These are phyloP conservation scores for Entomyzon cyanotis DNA, from an alignment of 2,113 vertebrate genomes.

Conservation along the genomic window DNA sequence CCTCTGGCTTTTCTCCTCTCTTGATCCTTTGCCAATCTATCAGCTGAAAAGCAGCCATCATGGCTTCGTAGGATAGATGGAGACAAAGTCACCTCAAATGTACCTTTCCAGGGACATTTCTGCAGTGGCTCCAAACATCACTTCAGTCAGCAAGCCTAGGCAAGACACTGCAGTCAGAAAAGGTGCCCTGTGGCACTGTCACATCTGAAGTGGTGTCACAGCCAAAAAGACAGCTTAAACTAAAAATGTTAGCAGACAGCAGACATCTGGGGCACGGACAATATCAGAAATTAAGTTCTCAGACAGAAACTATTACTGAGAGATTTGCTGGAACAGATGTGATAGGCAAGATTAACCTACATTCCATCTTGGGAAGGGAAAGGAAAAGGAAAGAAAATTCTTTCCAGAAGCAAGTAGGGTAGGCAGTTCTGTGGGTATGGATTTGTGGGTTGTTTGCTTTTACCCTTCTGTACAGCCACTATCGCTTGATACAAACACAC, in stretches of 20 bases:
- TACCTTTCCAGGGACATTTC: not conserved
- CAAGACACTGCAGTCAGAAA: not conserved
- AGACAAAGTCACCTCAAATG: not conserved
- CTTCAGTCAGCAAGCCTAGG: not conserved
- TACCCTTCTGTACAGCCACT: not conserved
- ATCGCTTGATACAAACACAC: not conserved
- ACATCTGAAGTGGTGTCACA: rapidly evolving
- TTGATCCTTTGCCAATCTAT: not conserved
- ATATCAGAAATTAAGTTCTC: not conserved
- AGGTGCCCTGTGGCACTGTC: not conserved
- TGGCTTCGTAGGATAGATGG: not conserved
- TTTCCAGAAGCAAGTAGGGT: not conserved
- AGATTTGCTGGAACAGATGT: not conserved
- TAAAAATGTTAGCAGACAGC: not conserved
- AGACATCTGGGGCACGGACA: not conserved
- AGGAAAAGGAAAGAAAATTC: not conserved
- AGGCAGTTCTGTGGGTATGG: not conserved
- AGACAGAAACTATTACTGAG: not conserved
- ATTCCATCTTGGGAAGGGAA: not conserved
- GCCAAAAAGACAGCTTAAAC: not conserved
- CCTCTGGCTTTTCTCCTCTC: not conserved
- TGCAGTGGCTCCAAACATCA: not conserved
- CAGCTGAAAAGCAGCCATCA: not conserved
- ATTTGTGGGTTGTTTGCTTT: not conserved
- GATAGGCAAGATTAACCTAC: not conserved